Base-by-base conservation (phyloP, 2,888 invertebrate species). In the Laothoe populi region DNA sequence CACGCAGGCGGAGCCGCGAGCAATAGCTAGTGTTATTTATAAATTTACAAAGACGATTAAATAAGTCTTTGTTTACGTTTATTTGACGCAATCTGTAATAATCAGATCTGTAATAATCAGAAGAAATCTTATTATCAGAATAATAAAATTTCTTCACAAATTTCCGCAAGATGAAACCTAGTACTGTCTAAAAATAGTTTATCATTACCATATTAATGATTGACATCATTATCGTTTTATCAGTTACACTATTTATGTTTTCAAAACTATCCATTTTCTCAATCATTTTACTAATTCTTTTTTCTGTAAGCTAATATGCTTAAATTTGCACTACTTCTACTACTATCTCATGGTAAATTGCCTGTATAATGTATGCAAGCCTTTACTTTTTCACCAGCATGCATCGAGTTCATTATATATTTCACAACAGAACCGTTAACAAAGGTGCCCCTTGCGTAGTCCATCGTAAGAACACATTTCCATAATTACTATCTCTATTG, bases 361-460 rank as follows among this genome's bases (percentile, higher is more conserved):
- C 49, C 16, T 16, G 49, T 16, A 19, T 53, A 53, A 53, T 53
- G 31, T 0, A 53, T 53, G 49, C 31, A 53, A 21, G 16, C 26
- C 26, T 53, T 10, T 53, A 31, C 49, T 31, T 53, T 31, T 53
- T 35, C 31, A 31, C 31, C 16, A 53, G 31, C 11, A 31, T 53
- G 31, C 26, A 26, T n/a, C 49, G 31, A 53, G 31, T 16, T 49
- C 26, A 53, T 53, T 53, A 31, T 19, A 11, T 53, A 53, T 53
- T 53, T 31, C 2, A 23, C 31, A 53, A 53, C 16, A 31, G 49
- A 53, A 16, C 31, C 31, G 31, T 19, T 35, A 31, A 53, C 31
- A 31, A 53, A 53, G 31, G 49, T 24, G 49, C 23, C 13, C 31
- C 19, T 31, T 53, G 31, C 49, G 31, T 16, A 26, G 49, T 31